These are phyloP conservation scores for Pristionchus fissidentatus DNA, from an alignment of 2,888 invertebrate species.

Conservation along the genomic window DNA sequence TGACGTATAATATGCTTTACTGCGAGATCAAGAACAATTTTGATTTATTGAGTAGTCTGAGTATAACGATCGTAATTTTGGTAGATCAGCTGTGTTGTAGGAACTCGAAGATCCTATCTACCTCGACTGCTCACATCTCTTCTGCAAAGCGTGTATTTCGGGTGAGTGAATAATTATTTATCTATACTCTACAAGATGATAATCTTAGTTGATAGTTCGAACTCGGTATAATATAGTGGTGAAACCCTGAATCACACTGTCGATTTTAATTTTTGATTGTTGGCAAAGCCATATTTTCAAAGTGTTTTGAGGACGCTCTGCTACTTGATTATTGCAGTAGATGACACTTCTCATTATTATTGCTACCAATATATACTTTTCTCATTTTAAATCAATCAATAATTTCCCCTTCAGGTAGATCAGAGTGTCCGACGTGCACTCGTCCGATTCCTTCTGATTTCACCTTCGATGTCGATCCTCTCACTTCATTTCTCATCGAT, in stretches of 20 bases:
- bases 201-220: background rate
- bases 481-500: slow-evolving; percentile 84
- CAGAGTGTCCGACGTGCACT: slow-evolving; percentile 8
- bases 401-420: slow-evolving; percentile 16
- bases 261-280: too few species aligned
- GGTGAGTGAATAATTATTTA: slow-evolving; percentile 37
- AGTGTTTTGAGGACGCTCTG: too few species aligned
- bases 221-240: too few species aligned
- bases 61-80: too few species aligned
- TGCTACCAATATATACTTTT: background rate
- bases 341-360: background rate
- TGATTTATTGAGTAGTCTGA: background rate
- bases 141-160: slow-evolving; percentile 65
- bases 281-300: too few species aligned
- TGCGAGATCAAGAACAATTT: too few species aligned
- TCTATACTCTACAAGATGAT: background rate
- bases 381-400: background rate
- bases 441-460: slow-evolving; percentile 1
- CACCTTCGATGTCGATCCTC: slow-evolving; percentile 78
- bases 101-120: slow-evolving; percentile 65
- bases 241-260: too few species aligned
- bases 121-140: slow-evolving; percentile 70
- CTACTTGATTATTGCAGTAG: too few species aligned
- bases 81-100: too few species aligned
- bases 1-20: too few species aligned